Conservation (phyloP, 2,797 vertebrate species). For the Acropternis orthonyx region DNA sequence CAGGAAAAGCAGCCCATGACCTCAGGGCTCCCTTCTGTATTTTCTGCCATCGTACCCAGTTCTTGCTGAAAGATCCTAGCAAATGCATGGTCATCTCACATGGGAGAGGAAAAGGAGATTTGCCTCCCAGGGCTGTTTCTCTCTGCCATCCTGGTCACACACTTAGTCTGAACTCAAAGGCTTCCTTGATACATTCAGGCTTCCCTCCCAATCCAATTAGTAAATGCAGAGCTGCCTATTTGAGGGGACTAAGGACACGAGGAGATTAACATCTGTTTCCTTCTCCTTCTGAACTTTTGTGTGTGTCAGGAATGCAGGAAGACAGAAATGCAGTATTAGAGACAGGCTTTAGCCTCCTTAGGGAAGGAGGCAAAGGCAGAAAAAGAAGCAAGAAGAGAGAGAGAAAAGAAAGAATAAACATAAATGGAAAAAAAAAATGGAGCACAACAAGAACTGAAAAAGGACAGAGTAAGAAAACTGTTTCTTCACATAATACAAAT, state of each 20-base stretch:
- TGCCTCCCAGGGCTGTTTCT: background rate
- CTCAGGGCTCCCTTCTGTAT: constrained; percentile 63
- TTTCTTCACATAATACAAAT: background rate
- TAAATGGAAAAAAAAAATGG: background rate
- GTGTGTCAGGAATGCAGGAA: background rate
- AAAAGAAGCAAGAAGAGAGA: background rate
- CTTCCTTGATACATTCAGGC: constrained; percentile 6
- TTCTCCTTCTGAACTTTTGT: background rate
- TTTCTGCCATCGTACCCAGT: constrained; percentile 74
- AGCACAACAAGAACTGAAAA: background rate
- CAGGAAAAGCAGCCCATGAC: constrained; percentile 44
- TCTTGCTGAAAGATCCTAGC: constrained; percentile 72
- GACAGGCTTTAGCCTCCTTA: background rate
- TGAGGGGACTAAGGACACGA: constrained; percentile 22
- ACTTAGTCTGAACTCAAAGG: background rate
- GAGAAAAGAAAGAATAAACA: background rate
- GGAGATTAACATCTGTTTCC: constrained; percentile 22
- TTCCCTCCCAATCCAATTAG: constrained; percentile 66
- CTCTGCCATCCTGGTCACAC: background rate
- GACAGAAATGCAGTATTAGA: background rate
- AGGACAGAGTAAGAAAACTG: background rate
- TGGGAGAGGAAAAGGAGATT: background rate
- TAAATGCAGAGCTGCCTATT: constrained; percentile 37
- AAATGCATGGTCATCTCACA: constrained; percentile 59
- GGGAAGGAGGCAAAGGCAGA: background rate